Evolutionary conservation across 2,888 invertebrate species (phyloP), one percentile per base, ranked within the genome.

Genomic region (Agrotis puta): DNA sequence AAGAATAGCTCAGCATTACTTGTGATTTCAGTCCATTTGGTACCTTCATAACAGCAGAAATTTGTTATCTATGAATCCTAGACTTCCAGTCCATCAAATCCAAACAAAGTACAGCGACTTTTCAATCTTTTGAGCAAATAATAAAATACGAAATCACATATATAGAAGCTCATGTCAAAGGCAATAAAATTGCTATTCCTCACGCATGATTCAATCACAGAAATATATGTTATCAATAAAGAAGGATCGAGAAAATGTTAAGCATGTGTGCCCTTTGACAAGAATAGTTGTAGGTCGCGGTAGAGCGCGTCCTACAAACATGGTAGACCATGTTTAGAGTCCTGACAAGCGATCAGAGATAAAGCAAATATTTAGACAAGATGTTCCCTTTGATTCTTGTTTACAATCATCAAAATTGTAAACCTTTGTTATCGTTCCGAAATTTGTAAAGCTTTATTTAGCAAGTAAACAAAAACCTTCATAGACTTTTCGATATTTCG

Each of bases 351-450:
- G 57, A 33, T 62, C 47, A 59, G 50, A 64, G 70, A 65, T 3
- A 24, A 33, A 56, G 57, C 39, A 75, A 84, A 82, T 82, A 70
- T 78, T 84, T 78, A 69, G 64, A 64, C 58, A 54, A 3, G 51
- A 53, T 45, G 20, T 45, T 63, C 66, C 70, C 56, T 78, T 82
- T 65, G 70, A 73, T 75, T 56, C 22, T 64, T 82, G 82, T 80
- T 75, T 73, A 62, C 56, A 74, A 68, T 70, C 54, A 73, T 72
- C 47, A 57, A 74, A 71, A 67, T 65, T 69, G 68, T 65, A 73
- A 75, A 39, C 64, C 67, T 59, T 78, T 78, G 74, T 69, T 64
- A 48, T 77, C 64, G 14, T 61, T 61, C 50, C 11, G 22, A 54
- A 65, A 62, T 54, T 62, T 64, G 50, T 50, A 43, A 58, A 62